These are phyloP conservation scores for Stenodera caucasica DNA, from an alignment of 2,888 invertebrate genomes.

Conservation along the genomic window DNA sequence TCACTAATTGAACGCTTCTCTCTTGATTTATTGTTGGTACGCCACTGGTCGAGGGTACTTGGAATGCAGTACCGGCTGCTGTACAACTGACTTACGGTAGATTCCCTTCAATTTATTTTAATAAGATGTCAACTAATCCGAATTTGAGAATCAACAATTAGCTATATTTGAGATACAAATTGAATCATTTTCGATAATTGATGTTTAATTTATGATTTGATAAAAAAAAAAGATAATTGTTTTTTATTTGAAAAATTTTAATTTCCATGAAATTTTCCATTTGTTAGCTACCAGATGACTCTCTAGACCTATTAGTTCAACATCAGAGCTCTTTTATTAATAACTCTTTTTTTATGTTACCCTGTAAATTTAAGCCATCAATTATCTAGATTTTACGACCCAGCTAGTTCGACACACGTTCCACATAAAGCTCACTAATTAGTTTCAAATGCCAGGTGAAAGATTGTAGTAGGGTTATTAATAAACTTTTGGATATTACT, in stretches of 20 bases:
- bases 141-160: not conserved
- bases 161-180: not conserved
- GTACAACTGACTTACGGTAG: not conserved
- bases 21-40: not conserved
- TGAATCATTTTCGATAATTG: not conserved
- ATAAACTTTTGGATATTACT: constrained; percentile 7
- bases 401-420: constrained; percentile 8
- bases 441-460: constrained; percentile 17
- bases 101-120: constrained; percentile 6
- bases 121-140: constrained; percentile 4
- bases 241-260: not conserved
- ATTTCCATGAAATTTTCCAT: not conserved
- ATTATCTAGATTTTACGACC: constrained; percentile 7
- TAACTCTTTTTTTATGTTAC: not conserved
- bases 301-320: not conserved
- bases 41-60: not conserved
- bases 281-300: not conserved
- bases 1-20: too few relatives aligned
- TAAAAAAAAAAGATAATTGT: not conserved
- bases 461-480: constrained; percentile 6
- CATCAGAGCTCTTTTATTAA: not conserved
- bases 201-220: not conserved
- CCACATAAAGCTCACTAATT: constrained; percentile 13
- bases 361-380: constrained; percentile 8
- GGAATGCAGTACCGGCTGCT: constrained; percentile 1